Evolutionary conservation across 2,797 vertebrate genomes (phyloP), one percentile per base, ranked within the genome.

Genomic region (Pseudocheirus occidentalis): DNA sequence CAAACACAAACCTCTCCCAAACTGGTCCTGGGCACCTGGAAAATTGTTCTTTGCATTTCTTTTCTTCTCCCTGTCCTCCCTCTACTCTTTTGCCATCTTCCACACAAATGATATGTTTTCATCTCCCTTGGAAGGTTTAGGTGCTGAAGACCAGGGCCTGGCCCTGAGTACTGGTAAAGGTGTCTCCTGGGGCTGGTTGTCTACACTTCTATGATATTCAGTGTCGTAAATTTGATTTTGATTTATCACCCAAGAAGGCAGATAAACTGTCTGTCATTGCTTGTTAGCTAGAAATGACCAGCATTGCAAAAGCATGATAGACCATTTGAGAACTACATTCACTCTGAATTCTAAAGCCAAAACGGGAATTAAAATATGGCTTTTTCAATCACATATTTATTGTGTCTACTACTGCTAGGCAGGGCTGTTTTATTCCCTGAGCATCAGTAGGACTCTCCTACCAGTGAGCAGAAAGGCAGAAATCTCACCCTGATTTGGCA

Each of bases 1-100:
- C n/a, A 62, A 95, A 90, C 53, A 95, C 57, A 96, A 95, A 73
- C 40, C 52, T 92, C 66, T 92, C 56, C 73, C 91, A 31, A 92
- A n/a, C n/a, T 93, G 34, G 55, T 24, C 53, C 9, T 59, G 27
- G 46, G 55, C 59, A 95, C n/a, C 14, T 90, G 58, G 46, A 92
- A 94, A 94, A 92, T 52, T 91, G 18, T 55, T 92, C 16, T 59
- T 95, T 94, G 27, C 62, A 87, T 54, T 56, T 73, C 56, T 59
- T 54, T 93, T 90, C 73, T 40, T 18, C 90, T 94, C 29, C 34
- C 31, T 11, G 46, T 40, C 34, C 62, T 53, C 90, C 73, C 93
- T 94, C 94, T 93, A 81, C 59, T 81, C 73, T 90, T 92, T 94
- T 94, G 34, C 28, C 87, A 21, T 92, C 91, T 73, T 56, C 93